A percentile compares a stretch with the other conserved stretches of the same genome.
phyloP scores from a whole-genome alignment of 2,113 vertebrate species.

The Galbula dea region DNA sequence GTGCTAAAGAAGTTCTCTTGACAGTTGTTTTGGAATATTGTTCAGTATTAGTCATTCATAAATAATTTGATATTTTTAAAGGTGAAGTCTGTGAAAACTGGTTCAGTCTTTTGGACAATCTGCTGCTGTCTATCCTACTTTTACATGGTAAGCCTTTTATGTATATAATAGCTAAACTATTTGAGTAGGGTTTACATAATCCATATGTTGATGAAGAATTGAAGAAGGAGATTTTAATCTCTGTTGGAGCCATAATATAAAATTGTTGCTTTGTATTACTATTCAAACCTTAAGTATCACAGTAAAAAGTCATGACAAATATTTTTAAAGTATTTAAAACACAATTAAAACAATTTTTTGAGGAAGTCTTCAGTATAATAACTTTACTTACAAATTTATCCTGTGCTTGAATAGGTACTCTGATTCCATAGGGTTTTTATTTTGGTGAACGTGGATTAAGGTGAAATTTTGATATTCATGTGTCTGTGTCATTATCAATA shows the following conservation, averaged over 20 bases:
- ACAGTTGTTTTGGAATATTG: background rate
- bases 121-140: slow-evolving; percentile 97
- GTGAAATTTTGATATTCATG: background rate
- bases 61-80: slow-evolving; percentile 54
- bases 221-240: background rate
- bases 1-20: background rate
- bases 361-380: background rate
- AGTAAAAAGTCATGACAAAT: background rate
- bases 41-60: background rate
- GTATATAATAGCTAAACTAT: background rate
- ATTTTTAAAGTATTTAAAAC: background rate
- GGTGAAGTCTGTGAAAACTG: slow-evolving; percentile 97
- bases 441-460: background rate
- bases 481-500: background rate
- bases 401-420: background rate
- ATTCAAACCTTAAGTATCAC: background rate
- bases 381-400: background rate
- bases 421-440: background rate
- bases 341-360: background rate
- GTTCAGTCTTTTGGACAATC: slow-evolving; percentile 95
- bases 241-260: background rate
- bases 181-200: background rate
- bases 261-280: background rate
- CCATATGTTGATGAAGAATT: background rate
- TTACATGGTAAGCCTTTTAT: slow-evolving; percentile 88